phyloP scores from a whole-genome alignment of 1,140 invertebrate species.

The Bombus polaris region DNA sequence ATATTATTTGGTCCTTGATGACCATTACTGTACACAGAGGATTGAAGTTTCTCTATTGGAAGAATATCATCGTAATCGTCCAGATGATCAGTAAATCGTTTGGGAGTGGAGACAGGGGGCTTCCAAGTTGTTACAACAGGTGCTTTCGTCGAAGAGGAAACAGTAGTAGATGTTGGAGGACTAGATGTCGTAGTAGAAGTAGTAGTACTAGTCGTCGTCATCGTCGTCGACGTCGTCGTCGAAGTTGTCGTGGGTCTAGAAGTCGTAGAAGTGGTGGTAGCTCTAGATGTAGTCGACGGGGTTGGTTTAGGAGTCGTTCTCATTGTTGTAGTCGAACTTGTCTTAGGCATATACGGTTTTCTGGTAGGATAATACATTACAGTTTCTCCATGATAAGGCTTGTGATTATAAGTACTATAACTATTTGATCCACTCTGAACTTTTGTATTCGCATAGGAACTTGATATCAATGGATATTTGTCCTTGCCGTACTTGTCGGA shows the following conservation, averaged over 20 bases:
- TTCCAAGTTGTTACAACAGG: conserved; percentile 77
- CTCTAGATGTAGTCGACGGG: conserved; percentile 61
- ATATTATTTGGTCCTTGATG: conserved; percentile 58
- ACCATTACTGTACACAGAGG: conserved; percentile 10
- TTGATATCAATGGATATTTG: conserved; percentile 88
- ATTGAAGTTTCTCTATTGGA: conserved; percentile 69
- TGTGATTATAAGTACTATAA: conserved; percentile 85
- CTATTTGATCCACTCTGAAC: conserved; percentile 87
- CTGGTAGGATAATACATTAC: conserved; percentile 62
- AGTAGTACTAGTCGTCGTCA: conserved; percentile 67
- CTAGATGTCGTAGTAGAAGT: conserved; percentile 70
- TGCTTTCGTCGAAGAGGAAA: conserved; percentile 42
- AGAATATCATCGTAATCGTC: conserved; percentile 71
- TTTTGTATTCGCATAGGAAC: conserved; percentile 88
- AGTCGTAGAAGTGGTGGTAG: conserved; percentile 72
- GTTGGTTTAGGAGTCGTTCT: conserved; percentile 68
- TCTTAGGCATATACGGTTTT: conserved; percentile 35
- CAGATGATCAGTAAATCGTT: conserved; percentile 31
- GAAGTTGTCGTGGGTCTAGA: conserved; percentile 65
- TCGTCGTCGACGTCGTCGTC: conserved; percentile 60
- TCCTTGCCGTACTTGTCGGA: conserved; percentile 85
- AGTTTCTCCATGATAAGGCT: conserved; percentile 82
- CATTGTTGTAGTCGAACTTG: conserved; percentile 67
- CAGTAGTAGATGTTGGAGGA: conserved; percentile 37
- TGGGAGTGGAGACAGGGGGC: conserved; percentile 61